A percentile compares a stretch with the other conserved stretches of the same genome.
Conservation (phyloP, 2,113 vertebrate genomes). For the Bolborhynchus lineola region DNA sequence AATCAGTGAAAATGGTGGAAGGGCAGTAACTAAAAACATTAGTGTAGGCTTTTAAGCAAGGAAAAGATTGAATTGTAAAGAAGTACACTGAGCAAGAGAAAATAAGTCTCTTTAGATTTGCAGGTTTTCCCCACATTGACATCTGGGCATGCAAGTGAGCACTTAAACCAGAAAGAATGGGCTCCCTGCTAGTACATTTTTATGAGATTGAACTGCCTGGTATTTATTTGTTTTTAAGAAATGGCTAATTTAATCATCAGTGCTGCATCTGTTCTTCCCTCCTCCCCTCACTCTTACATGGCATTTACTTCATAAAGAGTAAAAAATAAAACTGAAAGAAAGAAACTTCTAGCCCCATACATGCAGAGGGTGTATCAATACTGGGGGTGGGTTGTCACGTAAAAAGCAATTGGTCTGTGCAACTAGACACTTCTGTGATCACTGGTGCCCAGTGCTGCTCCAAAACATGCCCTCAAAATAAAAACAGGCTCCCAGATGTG, state of each 20-base stretch:
- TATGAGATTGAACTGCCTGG: neutral
- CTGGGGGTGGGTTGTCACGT: neutral
- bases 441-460: neutral
- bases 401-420: neutral
- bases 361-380: neutral
- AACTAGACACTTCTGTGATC: neutral
- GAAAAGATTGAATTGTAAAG: neutral
- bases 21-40: neutral
- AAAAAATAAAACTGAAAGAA: neutral
- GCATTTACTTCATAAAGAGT: neutral
- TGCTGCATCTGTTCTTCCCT: neutral
- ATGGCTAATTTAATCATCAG: neutral
- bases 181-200: neutral
- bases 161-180: neutral
- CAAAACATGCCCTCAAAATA: neutral
- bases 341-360: neutral
- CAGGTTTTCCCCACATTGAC: neutral
- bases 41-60: neutral
- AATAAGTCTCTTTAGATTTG: neutral
- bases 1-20: neutral
- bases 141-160: neutral
- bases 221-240: constrained; percentile 25
- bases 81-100: neutral
- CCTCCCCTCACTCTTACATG: neutral
- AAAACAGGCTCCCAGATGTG: neutral